Evolutionary conservation across 2,888 invertebrate genomes (phyloP).

Genomic region (Heteropelma amictum): DNA sequence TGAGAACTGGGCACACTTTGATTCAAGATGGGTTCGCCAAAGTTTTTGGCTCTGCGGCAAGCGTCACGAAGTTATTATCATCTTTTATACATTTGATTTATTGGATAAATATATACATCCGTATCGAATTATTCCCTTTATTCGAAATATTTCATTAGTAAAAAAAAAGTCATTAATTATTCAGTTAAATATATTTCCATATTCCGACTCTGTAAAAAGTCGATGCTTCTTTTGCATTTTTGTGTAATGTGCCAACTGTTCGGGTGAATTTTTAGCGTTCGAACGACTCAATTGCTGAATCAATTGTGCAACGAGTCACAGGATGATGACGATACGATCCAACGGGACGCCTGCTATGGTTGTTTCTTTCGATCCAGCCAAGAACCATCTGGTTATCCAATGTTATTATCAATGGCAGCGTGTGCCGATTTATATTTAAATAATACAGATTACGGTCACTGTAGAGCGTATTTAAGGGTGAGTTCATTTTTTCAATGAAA

Average conservation of each 20-base stretch:
- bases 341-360: constrained; percentile 82
- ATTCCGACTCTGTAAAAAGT: too few species aligned
- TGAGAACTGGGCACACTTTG: constrained; percentile 51
- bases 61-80: constrained; percentile 59
- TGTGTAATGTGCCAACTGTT: not conserved
- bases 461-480: constrained; percentile 66
- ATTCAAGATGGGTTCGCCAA: constrained; percentile 61
- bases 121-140: too few species aligned
- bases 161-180: too few species aligned
- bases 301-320: constrained; percentile 84
- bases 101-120: too few species aligned
- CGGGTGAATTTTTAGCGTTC: constrained; percentile 74
- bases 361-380: constrained; percentile 82
- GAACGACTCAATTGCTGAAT: constrained; percentile 80
- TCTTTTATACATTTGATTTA: not conserved
- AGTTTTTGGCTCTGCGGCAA: constrained; percentile 56
- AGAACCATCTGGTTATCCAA: constrained; percentile 65
- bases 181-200: too few species aligned
- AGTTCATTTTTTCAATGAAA: constrained; percentile 17
- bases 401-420: constrained; percentile 67
- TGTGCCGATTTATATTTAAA: constrained; percentile 69
- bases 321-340: constrained; percentile 80
- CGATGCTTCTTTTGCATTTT: not conserved
- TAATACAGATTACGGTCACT: constrained; percentile 69
- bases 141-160: too few species aligned